Base-by-base conservation (phyloP, 2,888 invertebrate species). In the Tetragonula carbonaria region DNA sequence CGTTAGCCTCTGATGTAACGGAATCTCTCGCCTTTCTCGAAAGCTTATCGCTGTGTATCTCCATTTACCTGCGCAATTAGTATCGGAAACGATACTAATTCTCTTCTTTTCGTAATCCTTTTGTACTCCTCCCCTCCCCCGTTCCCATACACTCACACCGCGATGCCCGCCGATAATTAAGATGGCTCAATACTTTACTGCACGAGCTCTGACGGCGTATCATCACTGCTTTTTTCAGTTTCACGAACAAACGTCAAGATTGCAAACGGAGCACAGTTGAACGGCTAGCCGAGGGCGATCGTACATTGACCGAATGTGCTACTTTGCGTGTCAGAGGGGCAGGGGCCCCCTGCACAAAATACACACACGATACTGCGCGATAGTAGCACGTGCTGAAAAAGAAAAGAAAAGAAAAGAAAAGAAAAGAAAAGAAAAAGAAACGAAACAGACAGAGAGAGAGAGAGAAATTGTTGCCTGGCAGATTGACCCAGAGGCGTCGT, bases 141-240 rank as follows among this genome's bases (percentile, higher is more conserved):
- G 28, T 28, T 28, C 21, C 33, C 45, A 18, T 11, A 59, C 68
- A 65, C 55, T 68, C 16, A 68, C 45, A 68, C 45, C 11, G 45
- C 33, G 50, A 55, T 21, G 11, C n/a, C 74, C 5, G 18, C 55
- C 45, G 28, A 53, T 53, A 66, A 80, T 65, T 28, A n/a, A 51
- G 65, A n/a, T 45, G 53, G 51, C 71, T 63, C 2, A 28, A 57
- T 23, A 5, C 6, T 55, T 11, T 59, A 67, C 53, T 50, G 80
- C 82, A 85, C 75, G 76, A 82, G 63, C 68, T 85, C 85, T 87
- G 82, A 85, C 80, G 21, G 77, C 78, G 78, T 70, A 80, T 74
- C 88, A 82, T 83, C 86, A 84, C 88, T 88, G 84, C 82, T 89
- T 87, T 77, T 89, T 87, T 88, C 89, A 87, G 89, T 86, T 84